Percentiles rank a stretch among this genome's conserved stretches.
Conservation (phyloP, 2,888 invertebrate genomes). For the Aleiodes leptofemur region DNA sequence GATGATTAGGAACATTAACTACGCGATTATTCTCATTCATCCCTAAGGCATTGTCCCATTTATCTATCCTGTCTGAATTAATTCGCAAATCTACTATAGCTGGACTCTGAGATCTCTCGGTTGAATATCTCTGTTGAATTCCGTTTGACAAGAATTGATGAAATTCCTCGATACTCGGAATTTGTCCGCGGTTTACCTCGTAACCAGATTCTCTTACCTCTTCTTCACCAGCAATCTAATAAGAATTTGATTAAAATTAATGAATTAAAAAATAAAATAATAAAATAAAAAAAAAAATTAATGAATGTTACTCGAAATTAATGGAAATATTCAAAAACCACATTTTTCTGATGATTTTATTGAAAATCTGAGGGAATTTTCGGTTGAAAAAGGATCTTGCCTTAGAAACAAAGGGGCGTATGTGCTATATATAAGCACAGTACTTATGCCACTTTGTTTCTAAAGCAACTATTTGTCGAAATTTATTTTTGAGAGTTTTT, state of each 20-base stretch:
- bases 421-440: too few species aligned
- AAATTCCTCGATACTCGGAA: slow-evolving; percentile 66
- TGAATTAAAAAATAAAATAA: too few species aligned
- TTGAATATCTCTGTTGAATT: slow-evolving; percentile 60
- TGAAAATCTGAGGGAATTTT: too few species aligned
- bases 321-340: too few species aligned
- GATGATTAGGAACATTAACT: slow-evolving; percentile 48
- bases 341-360: neutral
- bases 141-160: slow-evolving; percentile 59
- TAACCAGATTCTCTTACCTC: slow-evolving; percentile 61
- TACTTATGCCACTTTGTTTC: too few species aligned
- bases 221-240: slow-evolving; percentile 68
- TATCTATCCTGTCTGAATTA: slow-evolving; percentile 50
- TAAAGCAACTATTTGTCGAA: too few species aligned
- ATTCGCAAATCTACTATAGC: slow-evolving; percentile 64
- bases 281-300: too few species aligned
- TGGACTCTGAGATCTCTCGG: slow-evolving; percentile 53
- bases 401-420: too few species aligned
- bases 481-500: too few species aligned
- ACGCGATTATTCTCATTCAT: slow-evolving; percentile 48
- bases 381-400: too few species aligned
- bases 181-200: slow-evolving; percentile 60
- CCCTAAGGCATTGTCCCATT: slow-evolving; percentile 47
- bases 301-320: too few species aligned
- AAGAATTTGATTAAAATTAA: neutral